These are phyloP conservation scores for Clostera curtula DNA, from an alignment of 2,888 invertebrate species.

Conservation along the genomic window DNA sequence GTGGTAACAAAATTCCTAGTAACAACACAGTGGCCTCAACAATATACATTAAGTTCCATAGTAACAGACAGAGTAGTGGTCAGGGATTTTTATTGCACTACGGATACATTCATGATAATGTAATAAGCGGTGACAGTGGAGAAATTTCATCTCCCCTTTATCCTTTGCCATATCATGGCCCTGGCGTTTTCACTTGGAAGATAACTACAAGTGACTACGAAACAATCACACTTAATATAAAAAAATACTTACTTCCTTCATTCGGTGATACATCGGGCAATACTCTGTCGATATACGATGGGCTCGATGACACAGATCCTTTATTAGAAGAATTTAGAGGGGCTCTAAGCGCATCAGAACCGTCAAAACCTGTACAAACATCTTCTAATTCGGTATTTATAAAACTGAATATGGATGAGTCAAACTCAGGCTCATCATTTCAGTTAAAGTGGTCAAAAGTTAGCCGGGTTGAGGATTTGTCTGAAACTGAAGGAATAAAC, in stretches of 20 bases:
- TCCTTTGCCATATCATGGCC: conserved; percentile 67
- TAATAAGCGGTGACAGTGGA: conserved; percentile 79
- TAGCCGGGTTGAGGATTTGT: conserved; percentile 12
- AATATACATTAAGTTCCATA: conserved; percentile 87
- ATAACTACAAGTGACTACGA: conserved; percentile 69
- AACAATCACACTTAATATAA: conserved; percentile 33
- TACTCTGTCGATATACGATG: conserved; percentile 79
- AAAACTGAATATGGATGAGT: conserved; percentile 53
- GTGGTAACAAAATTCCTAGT: conserved; percentile 78
- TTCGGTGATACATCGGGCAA: conserved; percentile 38
- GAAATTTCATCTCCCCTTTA: conserved; percentile 86
- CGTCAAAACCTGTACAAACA: conserved; percentile 49
- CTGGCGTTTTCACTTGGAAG: conserved; percentile 78
- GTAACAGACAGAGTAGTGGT: conserved; percentile 71
- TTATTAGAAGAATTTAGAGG: conserved; percentile 75
- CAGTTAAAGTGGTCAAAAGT: conserved; percentile 43
- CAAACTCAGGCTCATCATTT: conserved; percentile 59
- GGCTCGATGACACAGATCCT: conserved; percentile 79
- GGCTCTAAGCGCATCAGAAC: conserved; percentile 22
- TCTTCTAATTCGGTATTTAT: conserved; percentile 80
- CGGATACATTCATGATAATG: conserved; percentile 79
- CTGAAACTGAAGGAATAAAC: conserved; percentile 25
- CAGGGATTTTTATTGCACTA: conserved; percentile 87
- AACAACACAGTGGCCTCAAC: conserved; percentile 73
- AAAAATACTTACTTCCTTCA: conserved; percentile 44